Conservation (phyloP, 64 coral and sea anemone species). For the Acropora tenuis region DNA sequence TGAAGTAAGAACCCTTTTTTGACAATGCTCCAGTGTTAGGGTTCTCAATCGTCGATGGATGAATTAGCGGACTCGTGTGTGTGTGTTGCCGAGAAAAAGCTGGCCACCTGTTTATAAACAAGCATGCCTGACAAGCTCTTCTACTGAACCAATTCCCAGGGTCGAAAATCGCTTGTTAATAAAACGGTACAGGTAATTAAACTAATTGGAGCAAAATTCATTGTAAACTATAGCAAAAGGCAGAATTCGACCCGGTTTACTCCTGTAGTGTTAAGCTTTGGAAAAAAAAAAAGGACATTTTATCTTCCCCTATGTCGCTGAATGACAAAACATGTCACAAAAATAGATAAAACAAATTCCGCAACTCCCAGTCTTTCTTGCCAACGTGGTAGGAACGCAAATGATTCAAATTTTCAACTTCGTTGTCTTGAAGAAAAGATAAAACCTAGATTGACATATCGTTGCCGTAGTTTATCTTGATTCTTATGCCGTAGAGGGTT, state of each 20-base stretch:
- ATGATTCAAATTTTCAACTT: not conserved
- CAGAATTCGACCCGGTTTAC: not conserved
- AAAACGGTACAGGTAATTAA: not conserved
- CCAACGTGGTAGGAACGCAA: no score
- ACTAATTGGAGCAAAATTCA: not conserved
- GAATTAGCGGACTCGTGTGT: not conserved
- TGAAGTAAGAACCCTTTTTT: no score
- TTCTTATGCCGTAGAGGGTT: not conserved
- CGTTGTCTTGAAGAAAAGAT: no score
- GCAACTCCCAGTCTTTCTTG: no score
- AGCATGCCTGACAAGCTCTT: constrained; percentile 24
- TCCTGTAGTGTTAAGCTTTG: no score
- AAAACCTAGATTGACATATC: no score
- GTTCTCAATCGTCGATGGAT: not conserved
- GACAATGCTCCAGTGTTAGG: not conserved
- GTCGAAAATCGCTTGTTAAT: not conserved
- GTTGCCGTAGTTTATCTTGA: no score
- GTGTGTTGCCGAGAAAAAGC: not conserved
- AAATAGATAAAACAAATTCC: not conserved
- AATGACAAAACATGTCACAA: constrained; percentile 29
- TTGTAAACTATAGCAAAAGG: not conserved
- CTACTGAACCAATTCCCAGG: constrained; percentile 17
- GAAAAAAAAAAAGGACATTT: not conserved
- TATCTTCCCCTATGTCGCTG: constrained; percentile 15
- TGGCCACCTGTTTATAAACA: constrained; percentile 42